Evolutionary conservation across 2,113 vertebrate genomes (phyloP).

Genomic region (Hemichromis elongatus): DNA sequence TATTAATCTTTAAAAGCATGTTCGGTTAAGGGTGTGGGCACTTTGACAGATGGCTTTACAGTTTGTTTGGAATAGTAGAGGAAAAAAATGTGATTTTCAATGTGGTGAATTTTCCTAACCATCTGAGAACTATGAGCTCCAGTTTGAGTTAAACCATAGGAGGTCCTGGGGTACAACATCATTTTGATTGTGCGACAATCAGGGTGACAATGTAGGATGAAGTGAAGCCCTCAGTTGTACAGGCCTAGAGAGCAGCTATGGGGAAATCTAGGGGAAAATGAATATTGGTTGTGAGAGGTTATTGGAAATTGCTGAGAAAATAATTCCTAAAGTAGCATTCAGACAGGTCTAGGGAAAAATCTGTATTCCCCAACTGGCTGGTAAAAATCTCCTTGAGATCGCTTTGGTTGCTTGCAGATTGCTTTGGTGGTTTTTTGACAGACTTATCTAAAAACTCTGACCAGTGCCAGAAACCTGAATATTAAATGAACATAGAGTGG

Average conservation of each 20-base stretch:
- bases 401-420: background rate
- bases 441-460: background rate
- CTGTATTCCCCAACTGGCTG: background rate
- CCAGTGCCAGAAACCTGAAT: background rate
- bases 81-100: background rate
- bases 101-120: background rate
- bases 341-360: background rate
- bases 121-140: background rate
- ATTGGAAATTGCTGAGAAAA: background rate
- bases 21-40: background rate
- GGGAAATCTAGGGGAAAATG: background rate
- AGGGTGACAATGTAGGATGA: background rate
- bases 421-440: background rate
- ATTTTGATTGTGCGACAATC: background rate
- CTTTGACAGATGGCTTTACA: background rate
- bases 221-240: fast-evolving
- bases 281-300: background rate
- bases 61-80: background rate
- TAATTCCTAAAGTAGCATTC: background rate
- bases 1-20: background rate
- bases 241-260: background rate
- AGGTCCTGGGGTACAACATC: background rate
- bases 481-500: background rate
- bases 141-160: background rate
- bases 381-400: background rate